phyloP scores from a whole-genome alignment of 1,140 invertebrate genomes.

The Argopecten irradians region DNA sequence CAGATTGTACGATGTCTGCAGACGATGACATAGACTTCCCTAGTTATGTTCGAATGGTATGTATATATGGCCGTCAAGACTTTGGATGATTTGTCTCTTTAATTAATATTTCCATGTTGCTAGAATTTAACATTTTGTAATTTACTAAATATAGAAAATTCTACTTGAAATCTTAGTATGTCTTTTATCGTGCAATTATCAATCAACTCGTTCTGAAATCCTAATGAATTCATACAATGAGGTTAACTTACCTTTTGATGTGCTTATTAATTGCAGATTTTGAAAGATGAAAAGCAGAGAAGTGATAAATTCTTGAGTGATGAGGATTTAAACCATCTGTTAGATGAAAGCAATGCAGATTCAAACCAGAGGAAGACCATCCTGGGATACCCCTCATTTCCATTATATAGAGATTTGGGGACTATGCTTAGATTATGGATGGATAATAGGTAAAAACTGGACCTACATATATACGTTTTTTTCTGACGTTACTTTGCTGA shows the following conservation, averaged over 20 bases:
- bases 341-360: constrained; percentile 40
- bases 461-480: too few relatives aligned
- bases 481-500: too few relatives aligned
- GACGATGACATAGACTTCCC: neutral
- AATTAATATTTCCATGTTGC: too few relatives aligned
- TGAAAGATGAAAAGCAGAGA: constrained; percentile 56
- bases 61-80: neutral
- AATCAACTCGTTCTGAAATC: constrained; percentile 30
- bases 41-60: neutral
- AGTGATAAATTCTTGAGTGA: constrained; percentile 51
- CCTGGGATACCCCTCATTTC: constrained; percentile 65
- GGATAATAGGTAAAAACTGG: constrained; percentile 51
- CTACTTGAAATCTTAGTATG: too few relatives aligned
- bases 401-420: constrained; percentile 62
- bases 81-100: neutral
- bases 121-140: too few relatives aligned
- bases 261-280: constrained; percentile 46
- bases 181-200: constrained; percentile 19
- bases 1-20: neutral
- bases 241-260: neutral
- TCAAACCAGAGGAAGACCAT: constrained; percentile 56
- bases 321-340: constrained; percentile 49
- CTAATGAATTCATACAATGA: too few relatives aligned
- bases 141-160: too few relatives aligned
- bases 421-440: constrained; percentile 64